Percentiles rank a stretch among this genome's conserved stretches.
Evolutionary conservation across 1,140 invertebrate genomes (phyloP).

Genomic region (Pseudomyrmex concolor): DNA sequence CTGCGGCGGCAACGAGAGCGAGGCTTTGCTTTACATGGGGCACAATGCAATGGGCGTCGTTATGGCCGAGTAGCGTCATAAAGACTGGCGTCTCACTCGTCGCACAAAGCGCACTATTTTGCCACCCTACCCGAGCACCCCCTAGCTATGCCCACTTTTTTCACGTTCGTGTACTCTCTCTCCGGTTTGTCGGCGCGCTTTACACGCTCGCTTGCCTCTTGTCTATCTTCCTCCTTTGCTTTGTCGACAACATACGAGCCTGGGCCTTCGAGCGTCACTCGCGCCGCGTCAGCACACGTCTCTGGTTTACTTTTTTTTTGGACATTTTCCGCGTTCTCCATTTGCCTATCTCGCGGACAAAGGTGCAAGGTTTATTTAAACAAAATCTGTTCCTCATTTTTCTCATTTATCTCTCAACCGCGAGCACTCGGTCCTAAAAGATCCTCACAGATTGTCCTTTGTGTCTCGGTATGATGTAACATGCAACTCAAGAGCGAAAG

Average conservation of each 20-base stretch:
- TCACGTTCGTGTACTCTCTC: no score
- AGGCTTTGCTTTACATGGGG: slow-evolving; percentile 66
- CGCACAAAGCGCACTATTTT: slow-evolving; percentile 75
- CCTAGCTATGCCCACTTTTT: slow-evolving; percentile 55
- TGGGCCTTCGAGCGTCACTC: slow-evolving; percentile 23
- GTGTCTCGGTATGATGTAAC: neutral
- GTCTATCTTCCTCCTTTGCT: neutral
- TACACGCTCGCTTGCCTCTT: slow-evolving; percentile 3
- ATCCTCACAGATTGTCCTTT: neutral
- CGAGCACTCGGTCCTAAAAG: neutral
- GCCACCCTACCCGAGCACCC: slow-evolving; percentile 58
- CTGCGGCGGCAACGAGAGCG: neutral
- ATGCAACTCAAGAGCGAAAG: neutral
- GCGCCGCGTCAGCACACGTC: slow-evolving; percentile 24
- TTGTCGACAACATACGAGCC: slow-evolving; percentile 17
- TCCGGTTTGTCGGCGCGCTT: slow-evolving; percentile 13
- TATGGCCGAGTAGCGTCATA: slow-evolving; percentile 74
- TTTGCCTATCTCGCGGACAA: slow-evolving; percentile 7
- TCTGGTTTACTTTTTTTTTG: neutral
- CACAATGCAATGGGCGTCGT: slow-evolving; percentile 76
- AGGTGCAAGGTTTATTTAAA: slow-evolving; percentile 50
- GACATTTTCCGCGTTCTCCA: neutral
- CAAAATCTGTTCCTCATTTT: neutral
- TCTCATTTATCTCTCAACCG: slow-evolving; percentile 38
- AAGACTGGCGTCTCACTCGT: slow-evolving; percentile 72